phyloP scores from a whole-genome alignment of 2,797 vertebrate genomes.

The Hemibagrus guttatus region DNA sequence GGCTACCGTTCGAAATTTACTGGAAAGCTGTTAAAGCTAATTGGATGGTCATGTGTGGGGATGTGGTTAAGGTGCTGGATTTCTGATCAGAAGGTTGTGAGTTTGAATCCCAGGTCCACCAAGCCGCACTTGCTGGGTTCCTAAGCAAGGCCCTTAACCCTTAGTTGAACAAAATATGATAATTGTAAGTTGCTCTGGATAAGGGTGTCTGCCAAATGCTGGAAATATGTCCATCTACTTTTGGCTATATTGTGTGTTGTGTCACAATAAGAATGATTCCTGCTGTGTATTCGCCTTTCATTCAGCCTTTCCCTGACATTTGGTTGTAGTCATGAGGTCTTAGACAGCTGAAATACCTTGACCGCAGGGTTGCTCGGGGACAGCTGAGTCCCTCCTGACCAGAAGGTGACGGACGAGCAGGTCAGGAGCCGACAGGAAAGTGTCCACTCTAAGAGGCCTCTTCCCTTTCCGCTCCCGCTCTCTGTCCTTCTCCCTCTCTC shows the following conservation, averaged over 20 bases:
- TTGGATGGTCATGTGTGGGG: too few species aligned
- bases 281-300: background rate
- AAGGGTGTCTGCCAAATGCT: too few species aligned
- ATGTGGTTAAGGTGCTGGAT: too few species aligned
- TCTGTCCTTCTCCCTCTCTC: slow-evolving; percentile 81
- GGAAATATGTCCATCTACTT: background rate
- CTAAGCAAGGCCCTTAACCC: too few species aligned
- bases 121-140: too few species aligned
- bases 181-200: background rate
- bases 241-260: background rate
- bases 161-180: too few species aligned
- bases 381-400: slow-evolving; percentile 75
- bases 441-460: slow-evolving; percentile 85
- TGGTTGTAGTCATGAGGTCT: background rate
- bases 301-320: background rate
- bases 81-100: too few species aligned
- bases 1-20: background rate
- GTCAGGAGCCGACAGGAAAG: slow-evolving; percentile 88
- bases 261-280: background rate
- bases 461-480: slow-evolving; percentile 82
- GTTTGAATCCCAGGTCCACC: too few species aligned
- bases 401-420: slow-evolving; percentile 86
- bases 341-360: slow-evolving; percentile 68
- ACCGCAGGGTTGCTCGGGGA: slow-evolving; percentile 69
- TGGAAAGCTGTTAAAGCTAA: background rate